phyloP scores from a whole-genome alignment of 1,140 invertebrate species.

The Contarinia nasturtii region DNA sequence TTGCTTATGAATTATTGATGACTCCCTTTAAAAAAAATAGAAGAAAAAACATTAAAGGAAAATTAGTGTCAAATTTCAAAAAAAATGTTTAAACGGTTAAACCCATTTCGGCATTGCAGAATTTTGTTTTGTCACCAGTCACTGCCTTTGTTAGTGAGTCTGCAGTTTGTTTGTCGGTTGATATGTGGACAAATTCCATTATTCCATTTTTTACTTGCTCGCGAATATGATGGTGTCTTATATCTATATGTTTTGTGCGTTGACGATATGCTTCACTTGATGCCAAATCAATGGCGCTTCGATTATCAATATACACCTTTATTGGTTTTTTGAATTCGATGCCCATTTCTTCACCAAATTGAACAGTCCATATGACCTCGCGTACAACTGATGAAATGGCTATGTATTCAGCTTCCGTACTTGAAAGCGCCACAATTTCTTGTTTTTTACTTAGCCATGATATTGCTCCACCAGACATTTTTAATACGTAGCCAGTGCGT shows the following conservation, averaged over 20 bases:
- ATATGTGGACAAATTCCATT: background rate
- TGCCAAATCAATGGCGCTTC: conserved; percentile 1
- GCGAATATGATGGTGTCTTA: conserved; percentile 16
- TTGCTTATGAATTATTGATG: too few relatives aligned
- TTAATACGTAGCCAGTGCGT: conserved; percentile 7
- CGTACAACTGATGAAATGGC: conserved; percentile 6
- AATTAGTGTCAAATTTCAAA: too few relatives aligned
- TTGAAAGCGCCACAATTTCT: conserved; percentile 5
- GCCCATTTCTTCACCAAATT: conserved; percentile 5
- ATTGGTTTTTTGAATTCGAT: background rate
- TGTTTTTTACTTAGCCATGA: conserved; percentile 8
- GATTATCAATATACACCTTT: conserved; percentile 1
- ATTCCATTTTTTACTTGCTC: conserved; percentile 5
- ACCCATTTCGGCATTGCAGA: too few relatives aligned
- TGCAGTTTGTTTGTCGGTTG: background rate
- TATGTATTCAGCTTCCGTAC: conserved; percentile 10
- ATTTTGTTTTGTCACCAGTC: too few relatives aligned
- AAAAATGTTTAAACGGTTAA: too few relatives aligned
- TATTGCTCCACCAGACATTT: conserved; percentile 8
- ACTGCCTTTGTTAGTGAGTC: too few relatives aligned
- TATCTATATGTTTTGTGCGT: conserved; percentile 23
- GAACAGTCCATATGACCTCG: conserved; percentile 6
- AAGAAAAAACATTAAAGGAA: too few relatives aligned
- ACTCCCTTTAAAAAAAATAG: too few relatives aligned
- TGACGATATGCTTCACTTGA: conserved; percentile 14